These are phyloP conservation scores for Anastatus disparis DNA, from an alignment of 1,140 invertebrate species.

Conservation along the genomic window DNA sequence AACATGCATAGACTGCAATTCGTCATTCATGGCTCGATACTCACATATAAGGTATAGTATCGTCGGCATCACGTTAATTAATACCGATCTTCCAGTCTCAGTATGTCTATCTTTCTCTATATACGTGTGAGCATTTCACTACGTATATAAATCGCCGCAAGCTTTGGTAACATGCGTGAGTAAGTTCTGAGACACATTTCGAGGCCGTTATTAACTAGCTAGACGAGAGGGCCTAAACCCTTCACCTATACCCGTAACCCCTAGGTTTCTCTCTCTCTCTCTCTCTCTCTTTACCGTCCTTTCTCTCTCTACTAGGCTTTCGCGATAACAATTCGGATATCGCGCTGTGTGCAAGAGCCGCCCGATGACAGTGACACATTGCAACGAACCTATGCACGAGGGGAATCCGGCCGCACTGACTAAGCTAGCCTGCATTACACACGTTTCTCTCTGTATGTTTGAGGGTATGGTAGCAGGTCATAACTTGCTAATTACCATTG, in stretches of 20 bases:
- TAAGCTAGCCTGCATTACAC: constrained; percentile 46
- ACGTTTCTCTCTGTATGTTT: no score
- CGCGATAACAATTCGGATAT: constrained; percentile 59
- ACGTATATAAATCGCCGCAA: constrained; percentile 38
- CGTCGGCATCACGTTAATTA: constrained; percentile 25
- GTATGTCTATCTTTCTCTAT: no score
- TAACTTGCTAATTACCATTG: constrained; percentile 62
- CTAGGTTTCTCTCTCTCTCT: no score
- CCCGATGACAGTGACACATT: constrained; percentile 64
- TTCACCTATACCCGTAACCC: no score
- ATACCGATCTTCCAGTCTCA: constrained; percentile 18
- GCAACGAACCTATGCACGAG: constrained; percentile 37
- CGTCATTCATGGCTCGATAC: constrained; percentile 34
- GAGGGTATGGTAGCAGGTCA: no score
- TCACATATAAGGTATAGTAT: no score
- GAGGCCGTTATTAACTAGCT: constrained; percentile 53
- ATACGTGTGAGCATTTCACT: no score
- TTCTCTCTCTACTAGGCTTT: no score
- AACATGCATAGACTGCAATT: no score
- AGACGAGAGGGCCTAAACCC: neutral
- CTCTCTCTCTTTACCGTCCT: no score
- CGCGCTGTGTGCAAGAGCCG: constrained; percentile 33
- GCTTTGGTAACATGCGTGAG: constrained; percentile 44
- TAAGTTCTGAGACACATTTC: constrained; percentile 46
- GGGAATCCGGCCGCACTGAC: neutral